A percentile compares a stretch with the other conserved stretches of the same genome.
Evolutionary conservation across 2,113 vertebrate genomes (phyloP).

Genomic region (Lipotes vexillifer): DNA sequence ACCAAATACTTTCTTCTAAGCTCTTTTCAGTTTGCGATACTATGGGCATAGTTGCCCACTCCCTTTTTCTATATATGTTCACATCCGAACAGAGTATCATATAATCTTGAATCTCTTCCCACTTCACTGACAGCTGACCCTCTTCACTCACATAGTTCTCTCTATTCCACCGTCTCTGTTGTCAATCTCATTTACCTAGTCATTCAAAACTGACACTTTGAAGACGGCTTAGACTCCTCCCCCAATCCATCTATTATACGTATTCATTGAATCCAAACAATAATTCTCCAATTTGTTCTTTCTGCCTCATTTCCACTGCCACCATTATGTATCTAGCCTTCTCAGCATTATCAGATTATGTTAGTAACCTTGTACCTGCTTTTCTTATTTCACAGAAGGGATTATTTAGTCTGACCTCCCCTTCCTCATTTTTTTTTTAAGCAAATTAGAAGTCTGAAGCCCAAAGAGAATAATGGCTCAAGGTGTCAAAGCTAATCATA

Average conservation of each 20-base stretch:
- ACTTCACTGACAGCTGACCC: background rate
- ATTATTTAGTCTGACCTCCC: background rate
- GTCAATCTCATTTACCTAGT: background rate
- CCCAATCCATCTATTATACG: background rate
- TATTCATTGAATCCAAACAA: background rate
- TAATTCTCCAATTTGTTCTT: background rate
- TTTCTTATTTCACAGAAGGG: background rate
- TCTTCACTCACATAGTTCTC: background rate
- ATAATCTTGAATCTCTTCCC: background rate
- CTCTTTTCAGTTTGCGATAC: background rate
- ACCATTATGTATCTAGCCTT: background rate
- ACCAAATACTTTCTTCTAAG: background rate
- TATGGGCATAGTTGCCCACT: background rate
- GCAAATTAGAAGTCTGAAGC: background rate
- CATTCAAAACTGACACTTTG: background rate
- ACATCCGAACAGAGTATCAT: background rate
- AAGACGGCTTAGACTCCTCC: background rate
- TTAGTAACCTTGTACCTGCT: background rate
- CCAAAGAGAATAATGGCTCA: background rate
- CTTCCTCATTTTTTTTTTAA: background rate
- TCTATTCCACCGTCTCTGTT: background rate
- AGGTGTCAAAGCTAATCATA: background rate
- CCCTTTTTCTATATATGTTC: background rate
- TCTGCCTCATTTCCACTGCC: background rate
- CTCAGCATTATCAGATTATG: background rate